phyloP scores from a whole-genome alignment of 2,113 vertebrate genomes.

The Crypturellus undulatus region DNA sequence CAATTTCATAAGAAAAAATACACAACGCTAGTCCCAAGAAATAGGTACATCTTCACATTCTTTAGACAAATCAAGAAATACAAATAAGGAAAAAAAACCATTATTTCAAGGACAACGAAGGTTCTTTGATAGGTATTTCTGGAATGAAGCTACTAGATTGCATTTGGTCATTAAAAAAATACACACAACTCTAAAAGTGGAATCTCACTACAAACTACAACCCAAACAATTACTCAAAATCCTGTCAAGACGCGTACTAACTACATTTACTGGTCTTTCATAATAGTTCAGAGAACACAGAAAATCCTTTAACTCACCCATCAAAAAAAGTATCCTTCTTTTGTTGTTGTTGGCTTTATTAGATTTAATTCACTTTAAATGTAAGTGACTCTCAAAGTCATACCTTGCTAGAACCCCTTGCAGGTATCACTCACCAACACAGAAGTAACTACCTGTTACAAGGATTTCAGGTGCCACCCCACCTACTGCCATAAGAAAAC shows the following conservation, averaged over 20 bases:
- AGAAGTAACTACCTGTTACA: background rate
- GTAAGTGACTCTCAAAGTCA: background rate
- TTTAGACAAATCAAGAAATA: background rate
- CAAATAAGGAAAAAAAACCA: background rate
- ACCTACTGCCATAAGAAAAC: background rate
- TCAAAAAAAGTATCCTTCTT: background rate
- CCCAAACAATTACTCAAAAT: background rate
- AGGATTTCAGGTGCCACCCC: too few relatives aligned
- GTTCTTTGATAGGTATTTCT: rapidly evolving
- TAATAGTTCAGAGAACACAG: background rate
- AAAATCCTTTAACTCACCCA: background rate
- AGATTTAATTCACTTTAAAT: background rate
- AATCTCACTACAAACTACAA: background rate
- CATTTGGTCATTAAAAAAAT: background rate
- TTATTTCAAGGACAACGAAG: background rate
- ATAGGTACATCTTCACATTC: background rate
- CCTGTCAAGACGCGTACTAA: background rate
- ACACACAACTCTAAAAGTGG: background rate
- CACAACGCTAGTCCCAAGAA: background rate
- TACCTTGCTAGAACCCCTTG: background rate
- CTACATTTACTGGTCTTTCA: background rate
- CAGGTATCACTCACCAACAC: background rate
- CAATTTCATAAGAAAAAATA: background rate
- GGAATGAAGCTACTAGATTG: background rate
- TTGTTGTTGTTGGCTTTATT: background rate